Evolutionary conservation across 1,140 invertebrate species (phyloP).

Genomic region (Epicauta chinensis): DNA sequence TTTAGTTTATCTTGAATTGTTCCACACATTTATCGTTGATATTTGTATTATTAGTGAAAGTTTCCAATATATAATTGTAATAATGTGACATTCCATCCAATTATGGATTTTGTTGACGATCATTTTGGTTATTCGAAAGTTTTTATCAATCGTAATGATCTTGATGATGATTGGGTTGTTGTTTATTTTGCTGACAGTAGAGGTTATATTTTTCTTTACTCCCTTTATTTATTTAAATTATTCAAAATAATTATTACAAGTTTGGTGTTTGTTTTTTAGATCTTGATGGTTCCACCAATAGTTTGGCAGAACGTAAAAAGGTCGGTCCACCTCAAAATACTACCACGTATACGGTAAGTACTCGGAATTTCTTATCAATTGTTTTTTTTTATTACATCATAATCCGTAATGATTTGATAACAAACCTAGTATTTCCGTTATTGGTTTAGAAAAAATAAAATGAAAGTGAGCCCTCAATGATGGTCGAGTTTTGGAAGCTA

Average conservation of each 20-base stretch:
- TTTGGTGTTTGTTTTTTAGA: conserved; percentile 46
- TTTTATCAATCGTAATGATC: conserved; percentile 19
- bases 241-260: background rate
- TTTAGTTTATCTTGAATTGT: too few relatives aligned
- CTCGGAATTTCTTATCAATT: background rate
- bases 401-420: too few relatives aligned
- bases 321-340: conserved; percentile 59
- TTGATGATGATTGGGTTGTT: conserved; percentile 30
- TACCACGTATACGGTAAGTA: conserved; percentile 55
- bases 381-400: too few relatives aligned
- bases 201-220: conserved; percentile 16
- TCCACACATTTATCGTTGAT: too few relatives aligned
- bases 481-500: too few relatives aligned
- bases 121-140: conserved; percentile 27
- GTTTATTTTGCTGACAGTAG: conserved; percentile 26
- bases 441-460: too few relatives aligned
- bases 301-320: conserved; percentile 49
- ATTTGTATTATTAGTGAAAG: too few relatives aligned
- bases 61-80: too few relatives aligned
- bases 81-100: background rate
- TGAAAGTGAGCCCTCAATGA: too few relatives aligned
- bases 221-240: background rate
- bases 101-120: conserved; percentile 36
- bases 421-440: too few relatives aligned
- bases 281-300: conserved; percentile 48